Evolutionary conservation across 2,113 vertebrate species (phyloP), one percentile per base, ranked within the genome.

Genomic region (Gadus macrocephalus): DNA sequence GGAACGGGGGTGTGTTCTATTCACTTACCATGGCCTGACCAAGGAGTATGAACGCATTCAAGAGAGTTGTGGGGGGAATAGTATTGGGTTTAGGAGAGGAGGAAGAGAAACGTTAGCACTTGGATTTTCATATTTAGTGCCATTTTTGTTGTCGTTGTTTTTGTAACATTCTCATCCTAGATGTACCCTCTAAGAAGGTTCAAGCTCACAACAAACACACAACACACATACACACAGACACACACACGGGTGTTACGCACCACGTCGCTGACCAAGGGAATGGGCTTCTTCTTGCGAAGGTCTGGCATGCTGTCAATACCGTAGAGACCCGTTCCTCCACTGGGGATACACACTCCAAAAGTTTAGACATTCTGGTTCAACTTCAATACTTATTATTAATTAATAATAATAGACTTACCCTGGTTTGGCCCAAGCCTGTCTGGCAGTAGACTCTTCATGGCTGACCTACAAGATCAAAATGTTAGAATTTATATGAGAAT

Each of bases 291-390:
- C 88, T 95, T 98, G 59, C 95, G 97, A 42, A 99, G 90, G 82
- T 99, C 96, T 0, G 97, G 97, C 97, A 98, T 99, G 85, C 97
- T 99, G 80, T 99, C 97, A 0, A 99, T 99, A 76, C 97, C 97
- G 86, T 96, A 99, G 72, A 99, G 93, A 35, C 95, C 95, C 70
- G 94, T 93, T 17, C 91, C 95, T 58, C 93, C 92, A 84, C 96
- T 98, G 68, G 3, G 14, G 12, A 74, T 74, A 19, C 49, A 38
- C 25, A 62, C 14, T 14, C 61, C 8, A 2, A 14, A 55, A 2
- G 27, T n/a, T 27, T 22, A 62, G 14, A 65, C 17, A 15, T 15
- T 15, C 15, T 4, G 12, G 4, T 27, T 58, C 17, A 58, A 58
- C 9, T 17, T 42, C 14, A 31, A 11, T 56, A 4, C 17, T 59